These are phyloP conservation scores for Beroe forskalii DNA, from an alignment of 37 sponge, comb jelly and placozoan species.

Conservation along the genomic window DNA sequence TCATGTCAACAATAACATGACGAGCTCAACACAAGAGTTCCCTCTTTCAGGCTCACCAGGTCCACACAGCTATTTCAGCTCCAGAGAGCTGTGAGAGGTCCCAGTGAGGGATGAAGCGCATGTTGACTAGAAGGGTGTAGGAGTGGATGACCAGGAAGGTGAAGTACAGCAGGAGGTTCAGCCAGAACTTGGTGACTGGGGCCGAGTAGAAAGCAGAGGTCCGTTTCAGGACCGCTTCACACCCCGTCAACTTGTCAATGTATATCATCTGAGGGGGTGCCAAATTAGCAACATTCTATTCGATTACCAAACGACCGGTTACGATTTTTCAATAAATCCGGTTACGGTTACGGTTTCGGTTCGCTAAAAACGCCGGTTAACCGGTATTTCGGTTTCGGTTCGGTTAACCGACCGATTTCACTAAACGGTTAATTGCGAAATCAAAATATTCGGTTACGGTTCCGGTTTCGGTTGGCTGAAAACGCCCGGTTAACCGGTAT, in stretches of 20 bases:
- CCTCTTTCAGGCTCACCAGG: conserved; percentile 6
- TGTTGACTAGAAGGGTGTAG: neutral
- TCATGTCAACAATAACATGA: too few species aligned
- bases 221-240: neutral
- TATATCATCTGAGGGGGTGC: conserved; percentile 25
- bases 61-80: conserved; percentile 18
- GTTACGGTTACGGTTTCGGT: too few species aligned
- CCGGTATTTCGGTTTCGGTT: too few species aligned
- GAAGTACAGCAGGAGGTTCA: conserved; percentile 12
- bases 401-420: too few species aligned
- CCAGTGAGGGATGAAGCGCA: neutral
- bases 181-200: conserved; percentile 41
- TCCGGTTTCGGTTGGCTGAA: too few species aligned
- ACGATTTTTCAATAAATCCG: too few species aligned
- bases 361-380: too few species aligned
- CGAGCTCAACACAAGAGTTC: neutral
- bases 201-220: conserved; percentile 1
- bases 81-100: neutral
- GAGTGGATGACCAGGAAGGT: conserved; percentile 3
- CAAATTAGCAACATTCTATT: too few species aligned
- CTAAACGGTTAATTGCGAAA: too few species aligned
- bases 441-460: too few species aligned
- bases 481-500: too few species aligned
- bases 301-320: too few species aligned
- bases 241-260: conserved; percentile 26